Evolutionary conservation across 1,140 invertebrate genomes (phyloP).

Genomic region (Drosophila kepulauana): DNA sequence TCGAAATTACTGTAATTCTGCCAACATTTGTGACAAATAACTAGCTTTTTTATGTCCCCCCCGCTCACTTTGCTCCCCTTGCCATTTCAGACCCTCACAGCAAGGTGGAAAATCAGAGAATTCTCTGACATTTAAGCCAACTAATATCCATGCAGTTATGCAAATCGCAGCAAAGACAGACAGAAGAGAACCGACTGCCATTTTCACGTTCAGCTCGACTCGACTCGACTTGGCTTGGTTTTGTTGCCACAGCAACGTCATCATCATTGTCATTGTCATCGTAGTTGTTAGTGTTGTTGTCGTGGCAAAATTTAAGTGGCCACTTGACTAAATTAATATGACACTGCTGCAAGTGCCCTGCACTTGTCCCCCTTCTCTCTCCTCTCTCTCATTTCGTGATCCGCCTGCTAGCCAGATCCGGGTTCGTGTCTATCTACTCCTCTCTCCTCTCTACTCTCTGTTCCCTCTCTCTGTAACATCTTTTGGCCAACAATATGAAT

Average conservation of each 20-base stretch:
- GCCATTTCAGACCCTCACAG: background rate
- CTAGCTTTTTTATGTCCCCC: background rate
- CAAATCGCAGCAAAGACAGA: slow-evolving; percentile 57
- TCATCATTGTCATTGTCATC: slow-evolving; percentile 22
- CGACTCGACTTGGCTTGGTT: background rate
- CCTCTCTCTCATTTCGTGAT: background rate
- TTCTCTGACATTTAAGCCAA: slow-evolving; percentile 69
- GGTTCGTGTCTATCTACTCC: background rate
- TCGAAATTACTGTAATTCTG: slow-evolving; percentile 13
- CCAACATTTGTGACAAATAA: slow-evolving; percentile 19
- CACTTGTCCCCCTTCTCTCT: slow-evolving; percentile 34
- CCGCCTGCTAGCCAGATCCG: background rate
- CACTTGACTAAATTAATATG: slow-evolving; percentile 83
- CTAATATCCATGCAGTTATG: slow-evolving; percentile 77
- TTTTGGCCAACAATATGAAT: slow-evolving; percentile 73
- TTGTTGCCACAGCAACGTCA: slow-evolving; percentile 1
- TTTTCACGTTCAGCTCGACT: slow-evolving; percentile 65
- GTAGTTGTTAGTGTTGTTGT: slow-evolving; percentile 41
- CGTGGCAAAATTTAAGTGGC: slow-evolving; percentile 79
- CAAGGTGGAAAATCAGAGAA: background rate
- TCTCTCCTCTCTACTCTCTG: background rate
- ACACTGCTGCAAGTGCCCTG: slow-evolving; percentile 74
- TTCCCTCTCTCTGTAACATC: slow-evolving; percentile 8
- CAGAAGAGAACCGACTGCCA: slow-evolving; percentile 45
- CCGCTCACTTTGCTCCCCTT: background rate